These are phyloP conservation scores for Apotomis betuletana DNA, from an alignment of 2,888 invertebrate species.

Conservation along the genomic window DNA sequence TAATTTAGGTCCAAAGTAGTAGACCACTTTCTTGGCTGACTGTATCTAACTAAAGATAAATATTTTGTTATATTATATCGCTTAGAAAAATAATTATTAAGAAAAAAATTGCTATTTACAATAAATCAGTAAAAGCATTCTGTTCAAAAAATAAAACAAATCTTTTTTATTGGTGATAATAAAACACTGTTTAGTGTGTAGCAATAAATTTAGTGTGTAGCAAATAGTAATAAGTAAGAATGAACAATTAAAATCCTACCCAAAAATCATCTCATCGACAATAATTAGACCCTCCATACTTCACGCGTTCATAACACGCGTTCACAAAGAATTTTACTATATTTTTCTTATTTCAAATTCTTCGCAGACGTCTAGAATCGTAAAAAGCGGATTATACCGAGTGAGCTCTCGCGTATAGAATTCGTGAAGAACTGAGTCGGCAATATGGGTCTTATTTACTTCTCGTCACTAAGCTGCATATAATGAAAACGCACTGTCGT, in stretches of 20 bases:
- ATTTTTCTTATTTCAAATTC: slow-evolving; percentile 82
- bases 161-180: no score
- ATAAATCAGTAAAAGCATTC: no score
- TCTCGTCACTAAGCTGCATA: slow-evolving; percentile 81
- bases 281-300: slow-evolving; percentile 46
- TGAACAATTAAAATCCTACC: neutral
- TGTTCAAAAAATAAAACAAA: no score
- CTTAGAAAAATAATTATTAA: no score
- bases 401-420: slow-evolving; percentile 73
- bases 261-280: neutral
- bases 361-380: slow-evolving; percentile 78
- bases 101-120: no score
- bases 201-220: neutral
- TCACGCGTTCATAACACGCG: slow-evolving; percentile 70
- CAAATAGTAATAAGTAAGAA: neutral
- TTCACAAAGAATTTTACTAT: slow-evolving; percentile 74
- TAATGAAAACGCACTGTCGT: slow-evolving; percentile 83
- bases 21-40: no score
- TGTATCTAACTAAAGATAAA: no score
- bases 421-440: slow-evolving; percentile 76
- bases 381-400: slow-evolving; percentile 82
- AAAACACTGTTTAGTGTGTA: no score
- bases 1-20: no score
- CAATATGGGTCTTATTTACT: slow-evolving; percentile 82
- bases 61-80: no score